These are phyloP conservation scores for Danaus plexippus DNA, from an alignment of 1,140 invertebrate species.

Conservation along the genomic window DNA sequence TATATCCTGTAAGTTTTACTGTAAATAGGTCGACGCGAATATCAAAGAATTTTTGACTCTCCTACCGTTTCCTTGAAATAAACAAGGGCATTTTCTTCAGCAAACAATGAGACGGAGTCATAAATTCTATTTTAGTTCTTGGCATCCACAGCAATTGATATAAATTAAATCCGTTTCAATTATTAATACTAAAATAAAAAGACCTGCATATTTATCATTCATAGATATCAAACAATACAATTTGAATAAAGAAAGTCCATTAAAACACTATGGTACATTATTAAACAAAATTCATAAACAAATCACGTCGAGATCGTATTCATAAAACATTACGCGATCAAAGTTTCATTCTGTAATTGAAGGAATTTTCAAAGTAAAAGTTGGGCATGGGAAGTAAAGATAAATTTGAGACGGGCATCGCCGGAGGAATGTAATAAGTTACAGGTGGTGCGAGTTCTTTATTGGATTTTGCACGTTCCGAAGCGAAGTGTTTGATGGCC, in stretches of 20 bases:
- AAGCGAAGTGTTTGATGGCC: constrained; percentile 61
- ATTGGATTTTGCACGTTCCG: constrained; percentile 67
- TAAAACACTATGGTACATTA: constrained; percentile 12
- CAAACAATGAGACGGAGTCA: too few relatives aligned
- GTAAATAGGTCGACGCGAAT: too few relatives aligned
- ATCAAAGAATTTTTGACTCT: too few relatives aligned
- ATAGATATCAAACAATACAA: too few relatives aligned
- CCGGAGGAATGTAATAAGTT: constrained; percentile 68
- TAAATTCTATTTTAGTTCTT: too few relatives aligned
- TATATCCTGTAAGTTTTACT: too few relatives aligned
- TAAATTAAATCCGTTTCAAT: too few relatives aligned
- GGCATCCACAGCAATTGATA: too few relatives aligned
- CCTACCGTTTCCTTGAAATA: too few relatives aligned
- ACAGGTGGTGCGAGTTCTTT: constrained; percentile 66
- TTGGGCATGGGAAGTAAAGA: constrained; percentile 55
- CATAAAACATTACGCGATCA: constrained; percentile 34
- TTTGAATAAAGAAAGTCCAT: constrained; percentile 24
- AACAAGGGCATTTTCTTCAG: too few relatives aligned
- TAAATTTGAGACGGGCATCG: constrained; percentile 49
- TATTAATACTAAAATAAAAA: too few relatives aligned
- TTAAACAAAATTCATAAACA: constrained; percentile 13
- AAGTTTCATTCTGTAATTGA: constrained; percentile 51
- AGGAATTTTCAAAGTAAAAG: constrained; percentile 59
- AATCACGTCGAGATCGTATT: constrained; percentile 23
- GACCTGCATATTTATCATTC: too few relatives aligned